Evolutionary conservation across 2,888 invertebrate genomes (phyloP).

Genomic region (Entomobrya multifasciata): DNA sequence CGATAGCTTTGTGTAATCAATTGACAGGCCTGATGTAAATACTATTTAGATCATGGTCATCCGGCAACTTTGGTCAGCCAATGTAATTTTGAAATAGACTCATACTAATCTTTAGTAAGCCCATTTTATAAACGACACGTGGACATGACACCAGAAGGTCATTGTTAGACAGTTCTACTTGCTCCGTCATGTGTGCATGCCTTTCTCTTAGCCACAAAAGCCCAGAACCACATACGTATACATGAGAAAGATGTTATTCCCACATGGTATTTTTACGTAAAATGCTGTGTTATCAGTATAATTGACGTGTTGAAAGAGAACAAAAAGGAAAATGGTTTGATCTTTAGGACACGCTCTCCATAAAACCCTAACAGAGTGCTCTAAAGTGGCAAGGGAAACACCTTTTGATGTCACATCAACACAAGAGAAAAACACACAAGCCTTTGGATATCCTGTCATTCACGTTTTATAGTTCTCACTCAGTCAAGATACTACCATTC

Average conservation of each 20-base stretch:
- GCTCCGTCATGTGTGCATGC: background rate
- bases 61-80: no score
- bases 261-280: background rate
- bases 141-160: no score
- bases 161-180: no score
- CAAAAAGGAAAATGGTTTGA: conserved; percentile 43
- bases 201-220: no score
- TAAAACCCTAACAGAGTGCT: conserved; percentile 3
- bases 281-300: background rate
- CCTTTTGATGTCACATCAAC: conserved; percentile 54
- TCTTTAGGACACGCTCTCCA: conserved; percentile 28
- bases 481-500: background rate
- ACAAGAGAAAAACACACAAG: background rate
- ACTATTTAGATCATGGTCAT: no score
- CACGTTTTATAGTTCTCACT: background rate
- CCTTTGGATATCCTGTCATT: background rate
- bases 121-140: no score
- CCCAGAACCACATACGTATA: no score
- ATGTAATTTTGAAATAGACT: no score
- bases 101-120: no score
- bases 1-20: no score
- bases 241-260: background rate
- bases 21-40: no score
- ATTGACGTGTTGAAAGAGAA: background rate
- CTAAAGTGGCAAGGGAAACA: conserved; percentile 47